phyloP scores from a whole-genome alignment of 2,888 invertebrate species.

The Cataglyphis livida region DNA sequence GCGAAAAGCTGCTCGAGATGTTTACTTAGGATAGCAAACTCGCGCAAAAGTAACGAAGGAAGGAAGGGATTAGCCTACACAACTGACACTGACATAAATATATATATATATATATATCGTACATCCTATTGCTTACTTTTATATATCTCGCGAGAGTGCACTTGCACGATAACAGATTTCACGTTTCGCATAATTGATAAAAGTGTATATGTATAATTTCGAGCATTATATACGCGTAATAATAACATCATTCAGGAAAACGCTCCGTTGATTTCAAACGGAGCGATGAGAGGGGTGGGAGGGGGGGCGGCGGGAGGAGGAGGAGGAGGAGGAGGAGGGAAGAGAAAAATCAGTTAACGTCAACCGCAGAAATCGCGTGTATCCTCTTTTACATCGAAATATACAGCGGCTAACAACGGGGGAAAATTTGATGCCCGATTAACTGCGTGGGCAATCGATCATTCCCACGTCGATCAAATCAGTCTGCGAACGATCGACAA shows the following conservation, averaged over 20 bases:
- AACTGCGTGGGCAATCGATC: slow-evolving; percentile 59
- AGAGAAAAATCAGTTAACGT: slow-evolving; percentile 48
- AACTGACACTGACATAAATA: slow-evolving; percentile 13
- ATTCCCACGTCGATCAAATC: slow-evolving; percentile 58
- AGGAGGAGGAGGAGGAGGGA: background rate
- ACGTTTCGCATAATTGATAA: background rate
- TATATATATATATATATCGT: background rate
- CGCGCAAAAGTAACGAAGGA: slow-evolving; percentile 19
- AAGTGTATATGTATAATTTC: background rate
- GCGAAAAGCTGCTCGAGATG: slow-evolving; percentile 12
- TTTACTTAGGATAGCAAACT: slow-evolving; percentile 35
- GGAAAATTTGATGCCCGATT: slow-evolving; percentile 63
- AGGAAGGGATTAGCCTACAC: slow-evolving; percentile 15
- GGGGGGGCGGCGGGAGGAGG: too few relatives aligned
- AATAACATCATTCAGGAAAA: slow-evolving; percentile 24
- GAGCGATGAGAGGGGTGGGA: too few relatives aligned
- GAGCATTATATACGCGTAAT: background rate
- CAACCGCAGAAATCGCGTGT: slow-evolving; percentile 39
- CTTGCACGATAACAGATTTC: background rate
- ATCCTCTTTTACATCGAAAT: slow-evolving; percentile 50
- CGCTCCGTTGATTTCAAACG: background rate
- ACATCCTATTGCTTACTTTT: background rate
- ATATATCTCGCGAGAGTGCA: background rate
- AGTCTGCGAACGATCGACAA: slow-evolving; percentile 53
- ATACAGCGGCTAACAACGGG: slow-evolving; percentile 29